Evolutionary conservation across 1,140 invertebrate species (phyloP), one percentile per base, ranked within the genome.

Genomic region (Phthorimaea operculella): DNA sequence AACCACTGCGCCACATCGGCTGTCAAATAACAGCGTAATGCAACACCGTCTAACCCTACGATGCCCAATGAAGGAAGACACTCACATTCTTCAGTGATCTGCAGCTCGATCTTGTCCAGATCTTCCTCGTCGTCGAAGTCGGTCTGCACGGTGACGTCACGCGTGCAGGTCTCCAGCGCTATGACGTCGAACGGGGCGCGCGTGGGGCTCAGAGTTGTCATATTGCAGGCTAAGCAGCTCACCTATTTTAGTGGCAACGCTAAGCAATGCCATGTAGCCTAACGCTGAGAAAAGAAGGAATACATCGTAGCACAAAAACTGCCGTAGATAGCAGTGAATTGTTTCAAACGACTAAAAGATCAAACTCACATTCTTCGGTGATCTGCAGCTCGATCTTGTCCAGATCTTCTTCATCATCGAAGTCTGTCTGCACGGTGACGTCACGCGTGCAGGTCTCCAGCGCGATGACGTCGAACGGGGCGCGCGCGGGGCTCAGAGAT

Each of bases 371-470:
- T 59, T 79, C 78, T 55, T 83, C 79, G 5, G 70, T 69, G 51
- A 84, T 83, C 61, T 84, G 79, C 52, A 82, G 55, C 51, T 84
- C 81, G 18, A 84, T 84, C 49, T 84, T 84, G 59, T 84, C 81
- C 7, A 85, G 71, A 52, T 85, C 79, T 28, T 83, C 78, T 36
- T 80, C 72, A 18, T 80, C 80, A 51, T 81, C 79, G 57, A 84
- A 83, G 54, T 84, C 81, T 12, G 80, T 85, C 59, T 83, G 81
- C 10, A 83, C 83, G 14, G 78, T 80, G 62, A 74, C 77, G 60
- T 80, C 79, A 52, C 78, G 76, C 21, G 80, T 85, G 66, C 74
- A 82, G 42, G 76, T 72, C 55, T 81, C 71, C 11, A 81, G 60
- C 11, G 81, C 71, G 66, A 84, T 80, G 57, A 83, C 82, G 57